A percentile compares a stretch with the other conserved stretches of the same genome.
Conservation (phyloP, 2,888 invertebrate species). For the Metalampra italica region DNA sequence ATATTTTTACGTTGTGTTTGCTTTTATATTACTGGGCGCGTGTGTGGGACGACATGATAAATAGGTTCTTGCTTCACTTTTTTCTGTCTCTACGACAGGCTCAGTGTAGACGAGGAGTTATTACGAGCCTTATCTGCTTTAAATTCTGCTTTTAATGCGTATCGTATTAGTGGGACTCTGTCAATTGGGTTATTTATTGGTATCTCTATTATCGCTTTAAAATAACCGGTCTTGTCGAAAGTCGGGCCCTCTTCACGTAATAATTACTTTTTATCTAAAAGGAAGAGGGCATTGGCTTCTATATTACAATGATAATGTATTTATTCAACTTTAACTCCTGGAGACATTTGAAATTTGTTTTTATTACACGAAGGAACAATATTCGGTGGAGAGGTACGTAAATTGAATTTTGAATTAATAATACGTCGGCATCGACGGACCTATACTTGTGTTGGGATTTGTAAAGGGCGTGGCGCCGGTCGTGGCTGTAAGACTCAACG, state of each 20-base stretch:
- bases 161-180: slow-evolving; percentile 37
- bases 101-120: slow-evolving; percentile 62
- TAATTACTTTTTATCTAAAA: slow-evolving; percentile 49
- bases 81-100: slow-evolving; percentile 56
- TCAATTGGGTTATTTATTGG: slow-evolving; percentile 31
- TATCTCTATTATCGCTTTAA: slow-evolving; percentile 25
- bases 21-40: slow-evolving; percentile 62
- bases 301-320: slow-evolving; percentile 31
- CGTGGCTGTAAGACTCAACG: slow-evolving; percentile 73
- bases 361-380: slow-evolving; percentile 9
- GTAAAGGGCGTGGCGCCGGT: slow-evolving; percentile 44
- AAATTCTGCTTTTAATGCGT: slow-evolving; percentile 46
- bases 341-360: slow-evolving; percentile 5
- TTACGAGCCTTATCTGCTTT: slow-evolving; percentile 48
- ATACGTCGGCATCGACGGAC: slow-evolving; percentile 32
- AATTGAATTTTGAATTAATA: slow-evolving; percentile 25
- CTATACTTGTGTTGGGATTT: slow-evolving; percentile 51
- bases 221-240: slow-evolving; percentile 29
- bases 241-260: slow-evolving; percentile 46
- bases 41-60: slow-evolving; percentile 73
- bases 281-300: slow-evolving; percentile 50
- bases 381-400: slow-evolving; percentile 15
- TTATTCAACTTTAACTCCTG: slow-evolving; percentile 2
- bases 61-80: slow-evolving; percentile 66
- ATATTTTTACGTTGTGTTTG: slow-evolving; percentile 62